phyloP scores from a whole-genome alignment of 1,140 invertebrate species.

The Saccostrea echinata region DNA sequence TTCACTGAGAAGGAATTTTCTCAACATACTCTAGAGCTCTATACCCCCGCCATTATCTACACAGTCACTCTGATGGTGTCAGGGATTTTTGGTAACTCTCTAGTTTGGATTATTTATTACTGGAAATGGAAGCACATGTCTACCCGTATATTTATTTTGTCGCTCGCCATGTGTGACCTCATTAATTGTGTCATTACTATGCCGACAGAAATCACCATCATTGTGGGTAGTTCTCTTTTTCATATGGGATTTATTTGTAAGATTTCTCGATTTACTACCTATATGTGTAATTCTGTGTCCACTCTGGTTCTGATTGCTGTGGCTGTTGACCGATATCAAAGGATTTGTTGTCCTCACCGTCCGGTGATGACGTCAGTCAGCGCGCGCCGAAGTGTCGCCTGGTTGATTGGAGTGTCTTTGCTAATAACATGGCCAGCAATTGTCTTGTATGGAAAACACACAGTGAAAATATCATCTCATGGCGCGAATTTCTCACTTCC shows the following conservation, averaged over 20 bases:
- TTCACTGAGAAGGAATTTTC: not conserved
- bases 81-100: slow-evolving; percentile 63
- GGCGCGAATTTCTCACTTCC: slow-evolving; percentile 28
- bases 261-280: slow-evolving; percentile 58
- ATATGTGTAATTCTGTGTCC: slow-evolving; percentile 56
- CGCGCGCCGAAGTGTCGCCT: slow-evolving; percentile 37
- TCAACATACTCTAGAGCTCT: slow-evolving; percentile 17
- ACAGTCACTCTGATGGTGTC: slow-evolving; percentile 60
- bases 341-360: slow-evolving; percentile 61
- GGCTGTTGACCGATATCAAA: slow-evolving; percentile 60
- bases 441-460: slow-evolving; percentile 50
- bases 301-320: slow-evolving; percentile 60
- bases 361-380: slow-evolving; percentile 40
- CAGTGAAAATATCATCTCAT: not conserved
- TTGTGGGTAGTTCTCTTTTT: slow-evolving; percentile 55
- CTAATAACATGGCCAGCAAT: slow-evolving; percentile 54
- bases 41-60: slow-evolving; percentile 63
- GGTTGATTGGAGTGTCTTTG: slow-evolving; percentile 33
- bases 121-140: slow-evolving; percentile 62
- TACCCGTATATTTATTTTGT: slow-evolving; percentile 61
- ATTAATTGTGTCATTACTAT: slow-evolving; percentile 60
- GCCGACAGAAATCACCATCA: slow-evolving; percentile 62
- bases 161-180: slow-evolving; percentile 64
- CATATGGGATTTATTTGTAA: slow-evolving; percentile 51
- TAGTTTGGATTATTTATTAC: slow-evolving; percentile 64